These are phyloP conservation scores for Lamproptera curius DNA, from an alignment of 2,888 invertebrate species.

Conservation along the genomic window DNA sequence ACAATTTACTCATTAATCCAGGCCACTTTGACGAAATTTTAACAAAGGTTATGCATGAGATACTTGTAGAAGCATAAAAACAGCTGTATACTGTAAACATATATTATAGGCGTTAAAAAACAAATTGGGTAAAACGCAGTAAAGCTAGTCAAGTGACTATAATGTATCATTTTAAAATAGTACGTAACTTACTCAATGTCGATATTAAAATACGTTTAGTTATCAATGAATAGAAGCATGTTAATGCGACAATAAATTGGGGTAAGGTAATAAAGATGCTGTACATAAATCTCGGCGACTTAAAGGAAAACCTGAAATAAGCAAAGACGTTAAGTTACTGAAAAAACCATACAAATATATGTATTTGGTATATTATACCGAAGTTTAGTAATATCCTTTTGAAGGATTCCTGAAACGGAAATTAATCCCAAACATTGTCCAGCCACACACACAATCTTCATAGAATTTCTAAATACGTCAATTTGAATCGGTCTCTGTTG, in stretches of 20 bases:
- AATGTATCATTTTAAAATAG: neutral
- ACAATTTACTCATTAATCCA: conserved; percentile 3
- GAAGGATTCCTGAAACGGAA: conserved; percentile 4
- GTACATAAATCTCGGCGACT: conserved; percentile 1
- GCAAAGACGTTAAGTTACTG: too few species aligned
- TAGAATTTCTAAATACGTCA: neutral
- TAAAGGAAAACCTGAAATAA: conserved; percentile 12
- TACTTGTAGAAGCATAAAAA: conserved; percentile 5
- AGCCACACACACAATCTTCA: conserved; percentile 3
- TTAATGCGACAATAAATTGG: neutral
- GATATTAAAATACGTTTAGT: neutral
- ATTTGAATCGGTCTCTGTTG: neutral
- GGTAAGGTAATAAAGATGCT: neutral
- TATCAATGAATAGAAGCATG: conserved; percentile 11
- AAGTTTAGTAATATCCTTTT: conserved; percentile 3
- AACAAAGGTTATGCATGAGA: neutral
- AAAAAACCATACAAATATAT: too few species aligned
- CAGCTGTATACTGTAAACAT: conserved; percentile 7
- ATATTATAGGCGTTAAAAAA: too few species aligned
- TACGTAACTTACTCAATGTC: conserved; percentile 2
- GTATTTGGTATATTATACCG: neutral
- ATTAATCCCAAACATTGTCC: conserved; percentile 1
- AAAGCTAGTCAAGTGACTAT: too few species aligned
- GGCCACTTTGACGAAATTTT: conserved; percentile 11
- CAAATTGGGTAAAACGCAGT: too few species aligned